Base-by-base conservation (phyloP, 2,888 invertebrate genomes). In the Lasioglossum morio region DNA sequence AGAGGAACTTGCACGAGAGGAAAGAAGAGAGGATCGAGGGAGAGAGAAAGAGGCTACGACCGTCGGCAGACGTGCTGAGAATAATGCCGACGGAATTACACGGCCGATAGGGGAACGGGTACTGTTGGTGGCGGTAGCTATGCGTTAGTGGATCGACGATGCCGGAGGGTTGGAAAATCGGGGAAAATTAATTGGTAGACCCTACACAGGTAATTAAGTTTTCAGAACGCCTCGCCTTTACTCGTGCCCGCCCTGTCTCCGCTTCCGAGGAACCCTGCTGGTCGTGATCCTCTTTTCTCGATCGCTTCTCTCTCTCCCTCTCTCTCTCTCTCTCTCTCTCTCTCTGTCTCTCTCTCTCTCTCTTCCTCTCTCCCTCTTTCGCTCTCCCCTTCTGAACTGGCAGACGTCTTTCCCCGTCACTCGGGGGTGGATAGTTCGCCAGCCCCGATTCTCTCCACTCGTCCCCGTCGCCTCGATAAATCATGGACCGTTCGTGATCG, bases 171-270 rank as follows among this genome's bases (percentile, higher is more conserved):
- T 87, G 90, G 92, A 94, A 94, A 94, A 94, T 94, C 92, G 94
- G 93, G 94, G 94, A 93, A 94, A 95, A 94, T 95, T 95, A 95
- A 95, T 95, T 94, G 94, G 95, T 95, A 93, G 93, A 93, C 93
- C 94, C 94, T 94, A 94, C 95, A 94, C 94, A 93, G 94, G 94
- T 95, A 94, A 94, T 95, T 94, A 94, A 94, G 94, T 95, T 95
- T 95, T 94, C 90, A 88, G 91, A 87, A 91, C 81, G 87, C 87
- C 81, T 84, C 75, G 87, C 82, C 86, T 89, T 91, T 87, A 88
- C 88, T 86, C 86, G 77, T 69, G 72, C 72, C 84, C 81, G 63
- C 69, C 48, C 69, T 69, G 37, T 69, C 69, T 40, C 37, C 79
- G 46, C 86, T 82, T 81, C 86, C 85, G 77, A 73, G 81, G 80